Evolutionary conservation across 2,797 vertebrate genomes (phyloP), one percentile per base, ranked within the genome.

Genomic region (Molossus alvarezi): DNA sequence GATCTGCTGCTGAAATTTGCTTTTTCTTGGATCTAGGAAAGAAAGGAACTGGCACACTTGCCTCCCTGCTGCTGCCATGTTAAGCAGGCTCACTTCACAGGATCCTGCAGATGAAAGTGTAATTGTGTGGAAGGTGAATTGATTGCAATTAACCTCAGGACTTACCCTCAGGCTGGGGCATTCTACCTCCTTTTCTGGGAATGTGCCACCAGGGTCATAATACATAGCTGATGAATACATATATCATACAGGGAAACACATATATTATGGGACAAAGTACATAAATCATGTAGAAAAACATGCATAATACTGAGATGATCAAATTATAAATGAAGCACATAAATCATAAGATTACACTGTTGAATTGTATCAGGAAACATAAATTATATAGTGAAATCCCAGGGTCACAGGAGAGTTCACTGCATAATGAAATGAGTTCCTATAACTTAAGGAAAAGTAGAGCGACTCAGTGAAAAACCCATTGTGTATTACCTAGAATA

Each of bases 71-170:
- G 98, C 91, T 97, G 90, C 25, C 91, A 25, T 3, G 60, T 91
- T 98, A 97, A 98, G 96, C 96, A 13, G 92, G 96, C 98, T 98
- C 97, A 92, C 97, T 98, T 98, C 98, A 94, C 97, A 97, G 98
- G 98, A 98, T 97, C 95, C 98, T 98, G 98, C 98, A 98, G 99
- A 99, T 99, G 98, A 98, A 99, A 99, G 99, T 99, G 98, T 99
- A 99, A 99, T 99, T 99, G 99, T 98, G 98, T 98, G 98, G 99
- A 99, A 99, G 98, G 99, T 98, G 98, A 98, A 99, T 98, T 98
- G 98, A 98, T 99, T 98, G 98, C 98, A 99, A 98, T 99, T 99
- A 99, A 99, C 99, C 98, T 97, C 90, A 1, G 97, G 97, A 98
- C 98, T 98, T 97, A 97, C 97, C 98, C 98, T 98, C 95, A 14